Evolutionary conservation across 2,797 vertebrate genomes (phyloP), one percentile per base, ranked within the genome.

Genomic region (Smutsia gigantea): DNA sequence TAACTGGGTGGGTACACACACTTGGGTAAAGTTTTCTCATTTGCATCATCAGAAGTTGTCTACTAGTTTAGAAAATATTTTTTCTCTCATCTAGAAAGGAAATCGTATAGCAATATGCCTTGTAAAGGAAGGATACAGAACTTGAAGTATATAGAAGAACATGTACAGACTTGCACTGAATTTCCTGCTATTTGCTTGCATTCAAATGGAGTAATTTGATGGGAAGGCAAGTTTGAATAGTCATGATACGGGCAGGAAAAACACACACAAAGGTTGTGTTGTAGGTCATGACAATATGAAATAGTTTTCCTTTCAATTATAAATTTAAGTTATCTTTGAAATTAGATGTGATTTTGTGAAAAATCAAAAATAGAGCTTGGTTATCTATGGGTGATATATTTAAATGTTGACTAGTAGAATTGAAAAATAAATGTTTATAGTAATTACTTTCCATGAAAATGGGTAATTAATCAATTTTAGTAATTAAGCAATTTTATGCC

Each of bases 1-100:
- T 0, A 49, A 85, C 93, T 81, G 8, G 18, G 69, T 90, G 61
- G 74, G 75, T 68, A 74, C 49, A 72, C 95, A 69, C 90, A 34
- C 87, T 37, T 5, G 31, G 39, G 4, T 69, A 53, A 42, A 11
- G 71, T 74, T 97, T 97, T 97, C 46, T 12, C 87, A 37, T 97
- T 97, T 93, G 78, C 57, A 94, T 93, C 42, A 15, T 83, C 34
- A 55, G 49, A 92, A 97, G 46, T 97, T 97, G 31, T 78, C 69
- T 79, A 61, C 68, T 94, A 87, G 79, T 95, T n/a, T 12, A 18
- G 71, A 46, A 37, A 53, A 53, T 27, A 90, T 66, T 74, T 78
- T 86, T 23, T 68, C 82, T 93, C 78, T 95, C 55, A 46, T 46
- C 66, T 94, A 69, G 84, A 93, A 93, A 79, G 83, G 59, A 92